Conservation (phyloP, 2,888 invertebrate species). For the Dryobota labecula region DNA sequence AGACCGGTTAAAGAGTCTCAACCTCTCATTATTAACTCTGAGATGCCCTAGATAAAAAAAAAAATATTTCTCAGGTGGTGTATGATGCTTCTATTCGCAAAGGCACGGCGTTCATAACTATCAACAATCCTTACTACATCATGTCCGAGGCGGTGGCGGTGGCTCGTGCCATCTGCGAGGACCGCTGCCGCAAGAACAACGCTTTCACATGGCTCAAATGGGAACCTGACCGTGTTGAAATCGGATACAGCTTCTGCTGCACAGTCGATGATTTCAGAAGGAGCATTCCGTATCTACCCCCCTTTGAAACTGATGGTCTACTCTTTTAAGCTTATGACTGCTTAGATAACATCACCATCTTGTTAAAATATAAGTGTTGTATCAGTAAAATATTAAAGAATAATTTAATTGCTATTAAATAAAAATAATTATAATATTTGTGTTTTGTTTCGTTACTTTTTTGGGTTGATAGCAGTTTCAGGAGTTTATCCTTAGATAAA, state of each 20-base stretch:
- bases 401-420: no score
- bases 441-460: neutral
- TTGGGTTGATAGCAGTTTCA: neutral
- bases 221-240: constrained; percentile 85
- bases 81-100: constrained; percentile 86
- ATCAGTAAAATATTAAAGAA: no score
- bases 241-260: constrained; percentile 92
- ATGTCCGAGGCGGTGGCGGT: constrained; percentile 78
- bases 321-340: constrained; percentile 64
- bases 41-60: no score
- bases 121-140: constrained; percentile 91
- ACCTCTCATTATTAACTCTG: no score
- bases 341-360: neutral
- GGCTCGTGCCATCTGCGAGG: constrained; percentile 86
- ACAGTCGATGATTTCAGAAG: constrained; percentile 90
- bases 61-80: no score
- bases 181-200: constrained; percentile 87
- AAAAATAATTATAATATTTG: neutral
- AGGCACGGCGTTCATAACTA: constrained; percentile 91
- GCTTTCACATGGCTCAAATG: constrained; percentile 91
- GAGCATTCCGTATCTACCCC: constrained; percentile 89
- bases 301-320: constrained; percentile 85
- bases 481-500: neutral
- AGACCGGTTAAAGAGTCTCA: no score
- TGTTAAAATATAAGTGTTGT: neutral